Evolutionary conservation across 1,140 invertebrate genomes (phyloP).

Genomic region (Drosophila repletoides): DNA sequence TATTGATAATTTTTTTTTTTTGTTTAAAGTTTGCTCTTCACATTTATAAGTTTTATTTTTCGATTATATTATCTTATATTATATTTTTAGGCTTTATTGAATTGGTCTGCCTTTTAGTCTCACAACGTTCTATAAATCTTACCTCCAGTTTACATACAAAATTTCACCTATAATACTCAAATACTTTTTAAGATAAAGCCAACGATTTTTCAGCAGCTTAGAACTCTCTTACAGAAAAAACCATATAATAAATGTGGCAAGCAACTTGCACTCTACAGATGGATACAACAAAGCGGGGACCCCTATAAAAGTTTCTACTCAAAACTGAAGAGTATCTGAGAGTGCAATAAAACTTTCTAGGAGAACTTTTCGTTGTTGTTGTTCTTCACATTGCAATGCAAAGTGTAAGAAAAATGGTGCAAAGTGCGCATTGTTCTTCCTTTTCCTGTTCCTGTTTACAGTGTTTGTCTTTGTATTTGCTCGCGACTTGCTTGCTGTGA

Average conservation of each 20-base stretch:
- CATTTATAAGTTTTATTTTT: too few species aligned
- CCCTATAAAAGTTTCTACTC: constrained; percentile 7
- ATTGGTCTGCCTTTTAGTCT: too few species aligned
- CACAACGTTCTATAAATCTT: too few species aligned
- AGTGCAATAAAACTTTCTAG: constrained; percentile 45
- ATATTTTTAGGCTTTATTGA: too few species aligned
- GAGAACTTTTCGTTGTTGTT: constrained; percentile 6
- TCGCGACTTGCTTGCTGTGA: constrained; percentile 39
- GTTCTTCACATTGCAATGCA: constrained; percentile 28
- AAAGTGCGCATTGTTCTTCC: constrained; percentile 47
- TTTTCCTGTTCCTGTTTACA: constrained; percentile 52
- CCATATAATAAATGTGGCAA: constrained; percentile 21
- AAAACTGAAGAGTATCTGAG: constrained; percentile 16
- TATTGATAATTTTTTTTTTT: too few species aligned
- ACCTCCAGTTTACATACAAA: background rate
- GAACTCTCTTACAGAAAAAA: too few species aligned
- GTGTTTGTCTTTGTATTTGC: constrained; percentile 67
- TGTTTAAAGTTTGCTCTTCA: too few species aligned
- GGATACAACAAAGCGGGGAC: constrained; percentile 16
- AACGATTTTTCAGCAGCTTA: background rate
- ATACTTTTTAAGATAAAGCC: background rate
- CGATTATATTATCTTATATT: too few species aligned
- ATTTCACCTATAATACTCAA: background rate
- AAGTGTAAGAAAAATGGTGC: constrained; percentile 49
- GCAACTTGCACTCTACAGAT: constrained; percentile 13